Evolutionary conservation across 2,888 invertebrate species (phyloP), one percentile per base, ranked within the genome.

Genomic region (Orchestes rusci): DNA sequence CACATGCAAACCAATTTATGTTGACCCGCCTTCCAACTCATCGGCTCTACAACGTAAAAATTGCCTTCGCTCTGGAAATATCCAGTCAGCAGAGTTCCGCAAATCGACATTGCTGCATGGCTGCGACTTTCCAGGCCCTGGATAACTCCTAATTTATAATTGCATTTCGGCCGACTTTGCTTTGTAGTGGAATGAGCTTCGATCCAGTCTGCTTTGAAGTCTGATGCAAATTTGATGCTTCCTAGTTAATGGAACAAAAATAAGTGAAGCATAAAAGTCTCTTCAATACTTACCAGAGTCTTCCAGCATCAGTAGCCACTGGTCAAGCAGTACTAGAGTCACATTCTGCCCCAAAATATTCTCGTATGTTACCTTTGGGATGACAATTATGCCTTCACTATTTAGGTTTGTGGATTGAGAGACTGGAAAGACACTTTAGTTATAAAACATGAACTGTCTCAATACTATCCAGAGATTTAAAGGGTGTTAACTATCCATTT

Each of bases 31-130:
- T 37, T 43, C 17, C 50, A 52, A 42, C 62, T 56, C 3, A 56
- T 33, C 7, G 63, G 62, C 47, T 64, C 58, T 10, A 67, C 32
- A 50, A 65, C 61, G 45, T 62, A 62, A 28, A 50, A 51, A n/a
- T 52, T 55, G 4, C 52, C 54, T 5, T 50, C 54, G n/a, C 59
- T 53, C 39, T 58, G 48, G 37, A 66, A 50, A 50, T 60, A 65
- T 23, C 65, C 66, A 4, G 55, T 60, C 28, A 60, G 32, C 17
- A 53, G 50, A 2, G 41, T 33, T 12, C 15, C 37, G 47, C 66
- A 66, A 33, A 66, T 42, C 19, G 61, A 58, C 39, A 66, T 55
- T 18, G 59, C 62, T 29, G 58, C 66, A 32, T 50, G 53, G 28
- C 64, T 63, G 19, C 45, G 37, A 19, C 31, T 48, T 51, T 56